Base-by-base conservation (phyloP, 1,140 invertebrate species). In the Drosophila sp. region DNA sequence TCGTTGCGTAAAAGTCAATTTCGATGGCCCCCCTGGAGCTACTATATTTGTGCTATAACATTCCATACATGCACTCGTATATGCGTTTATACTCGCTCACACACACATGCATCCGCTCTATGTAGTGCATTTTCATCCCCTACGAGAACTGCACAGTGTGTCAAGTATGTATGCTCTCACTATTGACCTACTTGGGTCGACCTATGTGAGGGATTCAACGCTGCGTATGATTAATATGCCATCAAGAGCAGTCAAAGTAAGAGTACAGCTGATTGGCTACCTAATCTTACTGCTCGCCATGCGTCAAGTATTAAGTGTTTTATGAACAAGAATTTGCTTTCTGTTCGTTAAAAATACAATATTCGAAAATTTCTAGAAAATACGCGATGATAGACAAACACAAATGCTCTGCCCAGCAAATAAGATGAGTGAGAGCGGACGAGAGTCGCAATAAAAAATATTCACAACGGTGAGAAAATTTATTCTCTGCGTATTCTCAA, bases 281-380 rank as follows among this genome's bases (percentile, higher is more conserved):
- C 81, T 84, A 86, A 84, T 84, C 81, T 69, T 38, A 38, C 69
- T 54, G 59, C 38, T 63, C 62, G 71, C 67, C 45, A 46, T 50
- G 27, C 25, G 41, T 18, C 27, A 32, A 64, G 62, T 84, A 87
- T 80, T 65, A 84, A 74, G 58, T 74, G 25, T 62, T 74, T 70
- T 43, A 46, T 62, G 25, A 70, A 57, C 38, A 36, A 67, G 21
- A 53, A 50, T 38, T 69, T 50, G 64, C 40, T 69, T 62, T 69
- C 25, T 62, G 54, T 36, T 62, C 69, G 48, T 43, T 54, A 27
- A 72, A 76, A 70, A 83, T 73, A 29, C 27, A 29, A 29, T 29
- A 69, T 82, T 81, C 70, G 25, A 81, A 70, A 78, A 82, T 89
- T 86, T 87, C 83, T 87, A 87, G 82, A 87, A 87, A 53, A 78